These are phyloP conservation scores for Xylophagus ater DNA, from an alignment of 2,888 invertebrate genomes.

Conservation along the genomic window DNA sequence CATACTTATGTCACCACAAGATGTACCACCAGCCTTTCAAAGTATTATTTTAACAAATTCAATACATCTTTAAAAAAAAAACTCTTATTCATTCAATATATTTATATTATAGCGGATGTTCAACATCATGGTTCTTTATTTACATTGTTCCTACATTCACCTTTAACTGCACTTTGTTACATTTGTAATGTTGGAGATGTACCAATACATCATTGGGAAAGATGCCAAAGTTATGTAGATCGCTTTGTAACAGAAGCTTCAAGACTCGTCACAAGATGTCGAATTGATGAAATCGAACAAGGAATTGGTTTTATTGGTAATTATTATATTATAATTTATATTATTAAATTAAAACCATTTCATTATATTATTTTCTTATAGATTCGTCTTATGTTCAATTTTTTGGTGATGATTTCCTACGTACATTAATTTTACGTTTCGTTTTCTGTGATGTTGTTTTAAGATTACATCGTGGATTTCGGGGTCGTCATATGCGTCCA, in stretches of 20 bases:
- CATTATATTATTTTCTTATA: constrained; percentile 38
- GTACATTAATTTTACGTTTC: constrained; percentile 76
- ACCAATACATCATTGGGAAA: constrained; percentile 80
- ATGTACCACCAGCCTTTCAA: constrained; percentile 73
- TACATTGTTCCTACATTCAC: constrained; percentile 90
- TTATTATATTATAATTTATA: constrained; percentile 4
- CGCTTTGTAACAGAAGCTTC: constrained; percentile 83
- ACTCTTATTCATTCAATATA: constrained; percentile 6
- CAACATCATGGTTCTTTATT: constrained; percentile 85
- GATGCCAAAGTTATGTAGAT: constrained; percentile 77
- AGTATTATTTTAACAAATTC: constrained; percentile 41
- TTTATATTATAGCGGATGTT: constrained; percentile 47
- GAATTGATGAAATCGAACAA: constrained; percentile 58
- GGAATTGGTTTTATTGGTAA: constrained; percentile 39
- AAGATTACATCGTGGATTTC: constrained; percentile 74
- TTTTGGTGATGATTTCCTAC: constrained; percentile 89
- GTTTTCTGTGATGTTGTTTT: constrained; percentile 89
- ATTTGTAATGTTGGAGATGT: constrained; percentile 80
- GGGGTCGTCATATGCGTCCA: constrained; percentile 76
- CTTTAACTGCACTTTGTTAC: constrained; percentile 83
- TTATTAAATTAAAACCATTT: too few relatives aligned
- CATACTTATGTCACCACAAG: constrained; percentile 86
- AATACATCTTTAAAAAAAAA: background rate
- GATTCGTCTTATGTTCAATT: constrained; percentile 69
- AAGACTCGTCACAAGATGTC: constrained; percentile 65